phyloP scores from a whole-genome alignment of 2,888 invertebrate genomes.

The Idaea biselata region DNA sequence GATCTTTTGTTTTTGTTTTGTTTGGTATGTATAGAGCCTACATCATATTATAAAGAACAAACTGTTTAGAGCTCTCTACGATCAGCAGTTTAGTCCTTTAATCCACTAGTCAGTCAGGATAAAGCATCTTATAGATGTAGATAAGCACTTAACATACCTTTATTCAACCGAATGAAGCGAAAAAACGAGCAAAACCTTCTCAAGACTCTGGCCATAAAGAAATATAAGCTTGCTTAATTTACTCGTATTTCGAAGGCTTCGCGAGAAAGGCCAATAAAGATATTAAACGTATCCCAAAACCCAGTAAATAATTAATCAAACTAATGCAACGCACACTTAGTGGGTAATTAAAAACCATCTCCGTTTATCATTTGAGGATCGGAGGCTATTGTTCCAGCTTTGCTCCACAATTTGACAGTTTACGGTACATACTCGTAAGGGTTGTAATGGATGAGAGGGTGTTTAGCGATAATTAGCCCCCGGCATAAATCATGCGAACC shows the following conservation, averaged over 20 bases:
- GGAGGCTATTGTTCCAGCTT: constrained; percentile 27
- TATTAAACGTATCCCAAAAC: constrained; percentile 1
- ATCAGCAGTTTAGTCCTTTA: no score
- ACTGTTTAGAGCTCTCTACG: no score
- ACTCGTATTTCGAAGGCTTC: neutral
- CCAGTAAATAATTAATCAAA: constrained; percentile 9
- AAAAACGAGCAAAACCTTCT: no score
- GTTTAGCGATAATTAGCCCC: constrained; percentile 52
- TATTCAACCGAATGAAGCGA: no score
- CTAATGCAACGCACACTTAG: constrained; percentile 4
- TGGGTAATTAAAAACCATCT: constrained; percentile 15
- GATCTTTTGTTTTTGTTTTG: no score
- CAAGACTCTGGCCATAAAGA: no score
- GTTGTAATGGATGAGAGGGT: constrained; percentile 51
- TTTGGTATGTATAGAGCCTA: no score
- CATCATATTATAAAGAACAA: no score
- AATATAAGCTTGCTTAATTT: neutral
- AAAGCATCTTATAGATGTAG: no score
- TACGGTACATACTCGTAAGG: constrained; percentile 34
- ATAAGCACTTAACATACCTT: no score
- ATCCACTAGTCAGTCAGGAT: no score
- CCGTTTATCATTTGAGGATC: constrained; percentile 12
- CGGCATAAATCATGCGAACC: constrained; percentile 47
- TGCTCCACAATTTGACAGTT: constrained; percentile 42
- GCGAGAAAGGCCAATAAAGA: neutral